phyloP scores from a whole-genome alignment of 2,797 vertebrate species.

The Rhadinocentrus ornatus region DNA sequence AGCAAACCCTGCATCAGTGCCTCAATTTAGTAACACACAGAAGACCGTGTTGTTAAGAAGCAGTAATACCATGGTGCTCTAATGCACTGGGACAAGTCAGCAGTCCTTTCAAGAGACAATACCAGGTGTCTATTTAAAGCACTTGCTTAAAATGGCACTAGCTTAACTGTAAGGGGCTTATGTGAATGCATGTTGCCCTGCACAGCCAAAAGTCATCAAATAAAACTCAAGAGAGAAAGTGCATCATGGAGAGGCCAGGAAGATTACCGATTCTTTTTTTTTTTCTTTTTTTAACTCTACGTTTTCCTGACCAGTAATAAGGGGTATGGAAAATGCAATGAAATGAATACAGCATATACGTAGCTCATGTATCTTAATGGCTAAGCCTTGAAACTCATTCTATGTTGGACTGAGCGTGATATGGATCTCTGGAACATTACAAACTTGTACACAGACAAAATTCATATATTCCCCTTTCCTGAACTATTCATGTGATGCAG shows the following conservation, averaged over 20 bases:
- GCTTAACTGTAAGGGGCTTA: constrained; percentile 78
- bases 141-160: constrained; percentile 49
- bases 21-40: constrained; percentile 35
- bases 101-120: constrained; percentile 33
- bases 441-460: not conserved
- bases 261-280: constrained; percentile 13
- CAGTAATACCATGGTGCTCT: constrained; percentile 39
- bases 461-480: not conserved
- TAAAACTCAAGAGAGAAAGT: constrained; percentile 20
- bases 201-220: constrained; percentile 33
- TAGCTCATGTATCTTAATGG: not conserved
- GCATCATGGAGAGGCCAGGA: constrained; percentile 3
- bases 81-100: constrained; percentile 28
- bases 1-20: constrained; percentile 12
- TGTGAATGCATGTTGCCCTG: constrained; percentile 23
- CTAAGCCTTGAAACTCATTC: not conserved
- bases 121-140: constrained; percentile 55
- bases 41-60: constrained; percentile 47
- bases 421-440: not conserved
- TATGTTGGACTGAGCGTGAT: not conserved
- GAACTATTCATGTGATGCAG: not conserved
- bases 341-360: not conserved
- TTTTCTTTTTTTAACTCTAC: constrained; percentile 4
- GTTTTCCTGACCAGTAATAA: constrained; percentile 3
- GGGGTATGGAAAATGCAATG: not conserved